Evolutionary conservation across 2,888 invertebrate genomes (phyloP).

Genomic region (Amorpha juglandis): DNA sequence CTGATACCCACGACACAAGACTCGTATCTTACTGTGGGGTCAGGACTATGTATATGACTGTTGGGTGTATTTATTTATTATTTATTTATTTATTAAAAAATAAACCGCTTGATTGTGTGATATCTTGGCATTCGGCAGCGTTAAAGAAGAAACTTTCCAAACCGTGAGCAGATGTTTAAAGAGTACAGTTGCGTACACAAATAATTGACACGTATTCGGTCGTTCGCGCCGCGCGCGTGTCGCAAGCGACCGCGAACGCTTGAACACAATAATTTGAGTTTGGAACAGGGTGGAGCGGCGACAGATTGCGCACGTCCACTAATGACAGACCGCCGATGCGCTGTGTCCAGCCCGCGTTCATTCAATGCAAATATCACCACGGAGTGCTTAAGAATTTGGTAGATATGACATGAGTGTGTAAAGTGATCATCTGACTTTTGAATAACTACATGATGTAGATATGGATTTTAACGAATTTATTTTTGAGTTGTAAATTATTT

Average conservation of each 20-base stretch:
- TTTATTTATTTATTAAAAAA: background rate
- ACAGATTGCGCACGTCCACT: constrained; percentile 72
- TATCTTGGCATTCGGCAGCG: background rate
- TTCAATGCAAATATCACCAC: constrained; percentile 77
- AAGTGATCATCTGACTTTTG: too few relatives aligned
- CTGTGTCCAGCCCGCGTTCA: constrained; percentile 78
- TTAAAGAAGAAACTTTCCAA: constrained; percentile 1
- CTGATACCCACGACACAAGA: too few relatives aligned
- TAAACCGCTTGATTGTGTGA: too few relatives aligned
- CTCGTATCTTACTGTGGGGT: background rate
- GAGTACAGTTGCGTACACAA: constrained; percentile 56
- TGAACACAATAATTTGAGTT: constrained; percentile 77
- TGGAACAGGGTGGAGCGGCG: constrained; percentile 68
- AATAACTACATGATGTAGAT: too few relatives aligned
- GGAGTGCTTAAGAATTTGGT: constrained; percentile 53
- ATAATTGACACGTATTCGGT: constrained; percentile 54
- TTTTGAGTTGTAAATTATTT: too few relatives aligned
- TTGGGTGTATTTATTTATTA: too few relatives aligned
- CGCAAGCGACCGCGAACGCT: constrained; percentile 55
- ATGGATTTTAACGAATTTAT: too few relatives aligned
- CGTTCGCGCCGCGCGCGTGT: constrained; percentile 62
- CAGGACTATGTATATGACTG: background rate
- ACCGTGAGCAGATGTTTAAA: constrained; percentile 26
- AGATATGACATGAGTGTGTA: constrained; percentile 56
- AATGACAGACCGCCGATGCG: constrained; percentile 78